Evolutionary conservation across 92 coral and sea anemone species (phyloP).

Genomic region (Zoanthus solanderi): DNA sequence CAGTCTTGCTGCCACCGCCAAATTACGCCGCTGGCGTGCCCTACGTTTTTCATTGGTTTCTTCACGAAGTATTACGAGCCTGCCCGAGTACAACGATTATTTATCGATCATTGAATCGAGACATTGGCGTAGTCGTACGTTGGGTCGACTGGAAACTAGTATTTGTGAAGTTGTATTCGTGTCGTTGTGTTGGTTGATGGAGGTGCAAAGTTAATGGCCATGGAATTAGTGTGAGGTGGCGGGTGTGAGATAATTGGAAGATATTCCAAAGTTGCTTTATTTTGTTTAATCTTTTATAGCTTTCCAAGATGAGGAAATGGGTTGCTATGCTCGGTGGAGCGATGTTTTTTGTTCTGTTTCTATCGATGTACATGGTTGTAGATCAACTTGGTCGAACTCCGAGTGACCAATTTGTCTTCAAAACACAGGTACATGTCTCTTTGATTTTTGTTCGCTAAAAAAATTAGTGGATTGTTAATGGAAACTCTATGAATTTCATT

Average conservation of each 20-base stretch:
- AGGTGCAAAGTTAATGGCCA: neutral
- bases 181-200: neutral
- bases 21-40: neutral
- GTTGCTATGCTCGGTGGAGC: constrained; percentile 97
- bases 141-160: constrained; percentile 27
- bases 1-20: neutral
- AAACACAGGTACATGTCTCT: constrained; percentile 68
- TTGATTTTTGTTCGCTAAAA: no score
- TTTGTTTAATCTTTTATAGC: constrained; percentile 36
- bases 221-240: neutral
- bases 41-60: neutral
- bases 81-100: neutral
- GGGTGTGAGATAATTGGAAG: neutral
- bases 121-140: neutral
- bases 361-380: constrained; percentile 96
- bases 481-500: neutral
- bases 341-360: constrained; percentile 91
- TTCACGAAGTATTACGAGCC: neutral
- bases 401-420: constrained; percentile 84
- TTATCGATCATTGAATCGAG: neutral
- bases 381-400: constrained; percentile 93
- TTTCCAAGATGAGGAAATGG: constrained; percentile 89
- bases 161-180: constrained; percentile 27
- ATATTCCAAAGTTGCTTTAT: neutral
- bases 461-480: neutral